Conservation (phyloP, 2,113 vertebrate genomes). For the Upupa epops region DNA sequence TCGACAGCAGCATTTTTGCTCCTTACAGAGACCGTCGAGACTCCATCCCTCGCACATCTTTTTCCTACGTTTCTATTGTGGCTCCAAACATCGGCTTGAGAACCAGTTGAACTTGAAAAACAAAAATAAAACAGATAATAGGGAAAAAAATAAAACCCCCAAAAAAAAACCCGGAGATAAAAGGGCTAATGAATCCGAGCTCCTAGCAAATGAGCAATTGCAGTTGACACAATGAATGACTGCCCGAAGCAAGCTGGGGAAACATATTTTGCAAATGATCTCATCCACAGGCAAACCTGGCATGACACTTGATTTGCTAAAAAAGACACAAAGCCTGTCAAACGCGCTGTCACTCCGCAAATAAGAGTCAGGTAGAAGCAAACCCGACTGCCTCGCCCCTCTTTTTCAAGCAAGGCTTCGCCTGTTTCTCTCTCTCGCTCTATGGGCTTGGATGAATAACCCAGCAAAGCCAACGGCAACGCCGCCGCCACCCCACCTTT, state of each 20-base stretch:
- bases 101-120: constrained; percentile 11
- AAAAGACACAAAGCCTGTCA: constrained; percentile 65
- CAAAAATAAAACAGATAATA: neutral
- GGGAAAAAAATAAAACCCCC: neutral
- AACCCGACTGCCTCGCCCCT: constrained; percentile 41
- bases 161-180: no score
- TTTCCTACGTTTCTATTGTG: neutral
- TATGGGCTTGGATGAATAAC: neutral
- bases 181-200: constrained; percentile 41
- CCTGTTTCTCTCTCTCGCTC: neutral
- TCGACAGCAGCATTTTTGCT: neutral
- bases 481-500: neutral
- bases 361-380: constrained; percentile 61
- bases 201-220: constrained; percentile 54
- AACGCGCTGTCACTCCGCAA: constrained; percentile 50
- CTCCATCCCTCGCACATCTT: no score
- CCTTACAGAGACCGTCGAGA: neutral
- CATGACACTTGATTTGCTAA: constrained; percentile 63
- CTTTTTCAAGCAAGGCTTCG: neutral
- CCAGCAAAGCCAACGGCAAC: no score
- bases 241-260: constrained; percentile 63
- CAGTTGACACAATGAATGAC: constrained; percentile 64
- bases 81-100: constrained; percentile 41
- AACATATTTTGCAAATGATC: constrained; percentile 72
- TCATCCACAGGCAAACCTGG: constrained; percentile 69